Percentiles rank a stretch among this genome's conserved stretches.
phyloP scores from a whole-genome alignment of 2,888 invertebrate genomes.

The Coleophora deauratella region DNA sequence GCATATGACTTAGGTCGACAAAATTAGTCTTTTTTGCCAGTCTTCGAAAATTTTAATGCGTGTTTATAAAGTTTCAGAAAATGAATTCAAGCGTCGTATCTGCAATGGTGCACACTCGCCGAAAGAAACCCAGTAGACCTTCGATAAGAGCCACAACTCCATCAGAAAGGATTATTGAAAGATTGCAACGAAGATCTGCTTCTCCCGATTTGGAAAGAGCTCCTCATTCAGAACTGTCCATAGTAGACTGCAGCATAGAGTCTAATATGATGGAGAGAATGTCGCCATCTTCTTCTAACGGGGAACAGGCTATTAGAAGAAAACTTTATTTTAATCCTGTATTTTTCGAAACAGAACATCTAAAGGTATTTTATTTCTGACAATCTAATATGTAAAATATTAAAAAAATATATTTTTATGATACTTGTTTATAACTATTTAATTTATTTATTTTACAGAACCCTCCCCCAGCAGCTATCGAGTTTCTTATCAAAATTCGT shows the following conservation, averaged over 20 bases:
- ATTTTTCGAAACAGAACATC: constrained; percentile 89
- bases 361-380: constrained; percentile 83
- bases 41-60: too few relatives aligned
- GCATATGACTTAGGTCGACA: not conserved
- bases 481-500: constrained; percentile 90
- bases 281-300: constrained; percentile 45
- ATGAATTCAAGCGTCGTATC: constrained; percentile 51
- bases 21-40: not conserved
- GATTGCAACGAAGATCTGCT: constrained; percentile 49
- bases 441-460: constrained; percentile 69
- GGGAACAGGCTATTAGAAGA: constrained; percentile 72
- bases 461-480: constrained; percentile 92
- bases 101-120: constrained; percentile 58
- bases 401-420: too few relatives aligned
- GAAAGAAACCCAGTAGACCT: constrained; percentile 50
- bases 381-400: too few relatives aligned
- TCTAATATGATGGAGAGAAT: constrained; percentile 30
- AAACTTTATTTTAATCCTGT: constrained; percentile 93
- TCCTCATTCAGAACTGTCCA: constrained; percentile 64
- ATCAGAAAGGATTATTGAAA: constrained; percentile 43
- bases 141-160: constrained; percentile 36
- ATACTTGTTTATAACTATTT: not conserved
- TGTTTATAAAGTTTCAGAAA: constrained; percentile 45
- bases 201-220: constrained; percentile 63
- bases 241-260: constrained; percentile 56